These are phyloP conservation scores for Oryctolagus cuniculus DNA, from an alignment of 2,113 vertebrate species.

Conservation along the genomic window mOryCun1.1 NC_091433.1:169395501-169396000, in stretches of 20 bases:
- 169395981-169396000: background rate
- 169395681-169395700: too few relatives aligned
- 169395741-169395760: background rate
- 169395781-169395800: background rate
- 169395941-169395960: constrained; percentile 1
- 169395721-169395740: background rate
- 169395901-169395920: background rate
- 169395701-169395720: background rate
- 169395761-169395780: background rate
- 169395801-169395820: background rate
- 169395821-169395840: background rate
- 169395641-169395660: too few relatives aligned
- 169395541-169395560: too few relatives aligned
- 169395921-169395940: background rate
- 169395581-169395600: background rate
- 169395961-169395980: background rate
- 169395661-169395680: too few relatives aligned
- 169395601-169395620: background rate
- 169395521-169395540: too few relatives aligned
- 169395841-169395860: background rate
- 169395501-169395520: too few relatives aligned
- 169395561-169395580: too few relatives aligned
- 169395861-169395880: background rate
- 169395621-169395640: too few relatives aligned
- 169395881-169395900: constrained; percentile 41